Evolutionary conservation across 1,140 invertebrate species (phyloP).

Genomic region (Varroa destructor): DNA sequence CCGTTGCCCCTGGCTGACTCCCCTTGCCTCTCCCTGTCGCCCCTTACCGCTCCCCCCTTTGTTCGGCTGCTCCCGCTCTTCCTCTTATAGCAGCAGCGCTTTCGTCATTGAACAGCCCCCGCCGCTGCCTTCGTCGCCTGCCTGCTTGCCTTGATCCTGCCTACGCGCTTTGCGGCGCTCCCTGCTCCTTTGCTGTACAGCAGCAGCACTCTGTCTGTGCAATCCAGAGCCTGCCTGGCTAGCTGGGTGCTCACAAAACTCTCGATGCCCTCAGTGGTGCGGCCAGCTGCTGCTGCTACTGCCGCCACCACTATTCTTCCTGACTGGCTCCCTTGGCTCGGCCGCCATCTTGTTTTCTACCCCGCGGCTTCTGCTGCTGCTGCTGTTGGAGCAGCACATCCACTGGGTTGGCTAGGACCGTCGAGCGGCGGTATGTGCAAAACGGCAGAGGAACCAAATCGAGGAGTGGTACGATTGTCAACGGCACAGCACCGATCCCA

Average conservation of each 20-base stretch:
- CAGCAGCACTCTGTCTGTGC: background rate
- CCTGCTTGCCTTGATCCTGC: background rate
- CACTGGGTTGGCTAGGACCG: background rate
- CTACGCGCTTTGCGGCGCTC: background rate
- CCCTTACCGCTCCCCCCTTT: too few relatives aligned
- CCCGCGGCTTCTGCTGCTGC: background rate
- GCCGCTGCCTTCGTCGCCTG: constrained; percentile 1
- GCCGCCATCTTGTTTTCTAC: constrained; percentile 27
- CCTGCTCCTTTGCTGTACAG: background rate
- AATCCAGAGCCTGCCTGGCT: background rate
- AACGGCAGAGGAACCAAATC: background rate
- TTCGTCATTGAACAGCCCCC: background rate
- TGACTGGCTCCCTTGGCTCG: too few relatives aligned
- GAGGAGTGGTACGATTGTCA: background rate
- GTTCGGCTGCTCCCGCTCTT: constrained; percentile 1
- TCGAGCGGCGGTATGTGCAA: background rate
- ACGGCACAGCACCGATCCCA: background rate
- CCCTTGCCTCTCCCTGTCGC: too few relatives aligned
- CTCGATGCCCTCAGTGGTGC: constrained; percentile 21
- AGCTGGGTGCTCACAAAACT: constrained; percentile 8
- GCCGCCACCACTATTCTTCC: too few relatives aligned
- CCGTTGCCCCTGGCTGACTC: too few relatives aligned
- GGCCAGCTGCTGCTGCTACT: too few relatives aligned
- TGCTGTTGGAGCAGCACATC: background rate
- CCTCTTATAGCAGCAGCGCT: background rate